Evolutionary conservation across 2,888 invertebrate genomes (phyloP), one percentile per base, ranked within the genome.

Genomic region (Oxytorus armatus): DNA sequence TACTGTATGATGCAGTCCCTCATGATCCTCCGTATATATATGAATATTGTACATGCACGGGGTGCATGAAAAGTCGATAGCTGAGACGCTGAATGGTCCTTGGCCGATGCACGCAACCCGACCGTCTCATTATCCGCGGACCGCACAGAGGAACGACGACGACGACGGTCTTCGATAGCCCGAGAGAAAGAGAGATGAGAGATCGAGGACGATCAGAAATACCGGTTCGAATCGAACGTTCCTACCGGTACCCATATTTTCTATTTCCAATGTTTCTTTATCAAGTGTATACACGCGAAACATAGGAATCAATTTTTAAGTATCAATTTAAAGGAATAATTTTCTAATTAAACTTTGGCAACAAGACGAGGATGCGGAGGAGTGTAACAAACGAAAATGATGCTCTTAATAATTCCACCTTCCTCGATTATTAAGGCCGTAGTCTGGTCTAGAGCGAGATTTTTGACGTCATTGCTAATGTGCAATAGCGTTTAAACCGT

Each of bases 41-140:
- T 23, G 42, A 4, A 23, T n/a, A 23, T 61, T 42, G 23, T 5
- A 11, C 47, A 29, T 51, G 47, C 47, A 33, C 11, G 11, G 23
- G 2, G 53, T 36, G 18, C 18, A 73, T 16, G 61, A 53, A 51
- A 63, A 61, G 55, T 53, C 66, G 79, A 57, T 65, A 25, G 61
- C 33, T 36, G 53, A 57, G 51, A 70, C 42, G 68, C 57, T 55
- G 61, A 73, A 77, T 77, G 55, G 68, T 76, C 65, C 72, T 76
- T 49, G 55, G 33, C 29, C 29, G 44, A 44, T 66, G 55, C 63
- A 47, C 51, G 66, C n/a, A n/a, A n/a, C n/a, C 72, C 47, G 73
- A 63, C 39, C 63, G 63, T 80, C 73, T 53, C 80, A 80, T 77
- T 72, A 77, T 53, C 14, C 57, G 29, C 49, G 18, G 21, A 47